Percentiles rank a stretch among this genome's conserved stretches.
Conservation (phyloP, 2,113 vertebrate species). For the Hepsetus odoe region DNA sequence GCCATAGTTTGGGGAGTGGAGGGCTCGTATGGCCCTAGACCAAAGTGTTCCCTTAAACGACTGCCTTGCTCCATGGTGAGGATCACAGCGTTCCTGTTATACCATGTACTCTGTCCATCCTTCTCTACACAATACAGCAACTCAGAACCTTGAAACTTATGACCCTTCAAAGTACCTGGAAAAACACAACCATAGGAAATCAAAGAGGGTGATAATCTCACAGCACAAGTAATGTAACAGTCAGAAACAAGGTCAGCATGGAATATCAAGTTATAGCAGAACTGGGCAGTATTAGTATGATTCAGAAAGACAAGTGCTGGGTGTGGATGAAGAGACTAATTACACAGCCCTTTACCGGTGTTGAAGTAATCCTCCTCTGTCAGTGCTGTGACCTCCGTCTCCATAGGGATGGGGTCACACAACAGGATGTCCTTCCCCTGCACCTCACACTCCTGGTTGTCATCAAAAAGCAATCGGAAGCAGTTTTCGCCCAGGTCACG, state of each 20-base stretch:
- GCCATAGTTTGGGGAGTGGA: constrained; percentile 86
- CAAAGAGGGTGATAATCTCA: no score
- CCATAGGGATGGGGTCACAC: constrained; percentile 93
- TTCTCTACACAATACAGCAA: constrained; percentile 91
- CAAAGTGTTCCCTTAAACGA: constrained; percentile 89
- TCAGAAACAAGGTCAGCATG: no score
- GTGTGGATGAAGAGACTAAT: background rate
- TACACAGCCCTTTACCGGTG: constrained; percentile 76
- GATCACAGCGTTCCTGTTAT: constrained; percentile 88
- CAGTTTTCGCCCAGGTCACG: constrained; percentile 84
- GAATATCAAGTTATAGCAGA: no score
- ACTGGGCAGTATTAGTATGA: no score
- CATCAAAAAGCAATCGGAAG: constrained; percentile 92
- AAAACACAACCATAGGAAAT: background rate
- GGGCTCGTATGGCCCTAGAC: constrained; percentile 90
- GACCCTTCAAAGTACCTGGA: constrained; percentile 88
- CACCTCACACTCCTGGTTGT: constrained; percentile 95
- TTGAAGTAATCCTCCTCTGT: constrained; percentile 96
- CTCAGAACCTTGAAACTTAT: constrained; percentile 85
- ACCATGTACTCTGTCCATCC: constrained; percentile 90
- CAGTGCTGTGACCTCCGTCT: constrained; percentile 94
- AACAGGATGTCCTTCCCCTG: constrained; percentile 91
- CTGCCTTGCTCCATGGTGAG: constrained; percentile 94
- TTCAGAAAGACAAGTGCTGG: background rate
- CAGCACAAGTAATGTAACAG: no score